A percentile compares a stretch with the other conserved stretches of the same genome.
Evolutionary conservation across 1,140 invertebrate genomes (phyloP).

Genomic region (Vanessa atalanta): DNA sequence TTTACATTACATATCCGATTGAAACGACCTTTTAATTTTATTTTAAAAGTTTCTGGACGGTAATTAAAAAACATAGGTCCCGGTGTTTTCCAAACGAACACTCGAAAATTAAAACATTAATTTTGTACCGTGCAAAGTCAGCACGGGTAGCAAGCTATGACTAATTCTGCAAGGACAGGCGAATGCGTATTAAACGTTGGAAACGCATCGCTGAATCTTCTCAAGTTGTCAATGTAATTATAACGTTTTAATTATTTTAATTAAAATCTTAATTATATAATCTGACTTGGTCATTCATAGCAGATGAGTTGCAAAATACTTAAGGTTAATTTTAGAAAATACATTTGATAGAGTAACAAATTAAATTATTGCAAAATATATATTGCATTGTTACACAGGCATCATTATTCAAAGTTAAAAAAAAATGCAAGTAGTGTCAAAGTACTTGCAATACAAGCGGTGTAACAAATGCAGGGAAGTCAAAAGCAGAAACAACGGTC

Average conservation of each 20-base stretch:
- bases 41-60: no score
- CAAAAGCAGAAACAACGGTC: conserved; percentile 30
- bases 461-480: conserved; percentile 28
- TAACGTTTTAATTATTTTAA: background rate
- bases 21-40: no score
- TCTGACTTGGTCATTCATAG: background rate
- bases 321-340: no score
- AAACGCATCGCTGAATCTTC: background rate
- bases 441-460: conserved; percentile 12
- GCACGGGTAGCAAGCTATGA: background rate
- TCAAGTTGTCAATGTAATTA: conserved; percentile 3
- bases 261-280: background rate
- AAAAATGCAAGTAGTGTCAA: conserved; percentile 22
- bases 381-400: background rate
- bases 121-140: no score
- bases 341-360: no score
- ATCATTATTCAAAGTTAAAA: background rate
- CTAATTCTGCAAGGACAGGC: background rate
- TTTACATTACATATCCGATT: no score
- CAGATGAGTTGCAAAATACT: no score
- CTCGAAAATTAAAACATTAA: no score
- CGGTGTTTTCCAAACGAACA: no score
- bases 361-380: background rate
- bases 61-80: no score
- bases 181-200: background rate